These are phyloP conservation scores for Periparus ater DNA, from an alignment of 2,797 vertebrate species.

Conservation along the genomic window DNA sequence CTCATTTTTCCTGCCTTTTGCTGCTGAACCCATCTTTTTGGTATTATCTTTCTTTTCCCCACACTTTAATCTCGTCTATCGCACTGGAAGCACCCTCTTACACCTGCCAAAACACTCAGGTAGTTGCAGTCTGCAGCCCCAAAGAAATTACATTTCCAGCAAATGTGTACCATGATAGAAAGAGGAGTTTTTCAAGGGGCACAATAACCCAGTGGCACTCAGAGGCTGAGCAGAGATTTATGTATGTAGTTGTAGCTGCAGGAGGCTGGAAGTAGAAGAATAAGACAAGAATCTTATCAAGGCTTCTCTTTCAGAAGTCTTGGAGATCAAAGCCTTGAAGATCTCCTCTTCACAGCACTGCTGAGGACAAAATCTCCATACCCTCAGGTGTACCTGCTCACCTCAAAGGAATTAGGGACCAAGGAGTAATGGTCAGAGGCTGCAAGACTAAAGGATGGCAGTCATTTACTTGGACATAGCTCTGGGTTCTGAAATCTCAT, in stretches of 20 bases:
- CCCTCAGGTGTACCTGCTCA: not conserved
- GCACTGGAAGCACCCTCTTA: not conserved
- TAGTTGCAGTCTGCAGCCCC: not conserved
- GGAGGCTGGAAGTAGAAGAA: not conserved
- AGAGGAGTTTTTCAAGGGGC: not conserved
- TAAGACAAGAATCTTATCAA: not conserved
- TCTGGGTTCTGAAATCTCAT: not conserved
- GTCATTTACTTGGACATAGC: not conserved
- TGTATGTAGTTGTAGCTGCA: not conserved
- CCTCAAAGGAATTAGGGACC: not conserved
- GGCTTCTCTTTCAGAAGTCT: not conserved
- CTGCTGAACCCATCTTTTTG: not conserved
- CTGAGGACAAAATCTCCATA: not conserved
- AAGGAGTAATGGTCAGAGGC: not conserved
- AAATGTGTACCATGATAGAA: accelerated
- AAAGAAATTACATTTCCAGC: not conserved
- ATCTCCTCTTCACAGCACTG: not conserved
- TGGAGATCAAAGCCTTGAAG: not conserved
- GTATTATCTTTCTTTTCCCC: not conserved
- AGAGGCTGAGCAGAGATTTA: not conserved
- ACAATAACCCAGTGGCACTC: not conserved
- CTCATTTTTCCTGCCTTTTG: not conserved
- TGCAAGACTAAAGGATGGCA: not conserved
- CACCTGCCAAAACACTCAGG: not conserved
- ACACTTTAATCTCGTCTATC: not conserved